A percentile compares a stretch with the other conserved stretches of the same genome.
These are phyloP conservation scores for Galerucella pusilla DNA, from an alignment of 2,888 invertebrate genomes.

Conservation along the genomic window DNA sequence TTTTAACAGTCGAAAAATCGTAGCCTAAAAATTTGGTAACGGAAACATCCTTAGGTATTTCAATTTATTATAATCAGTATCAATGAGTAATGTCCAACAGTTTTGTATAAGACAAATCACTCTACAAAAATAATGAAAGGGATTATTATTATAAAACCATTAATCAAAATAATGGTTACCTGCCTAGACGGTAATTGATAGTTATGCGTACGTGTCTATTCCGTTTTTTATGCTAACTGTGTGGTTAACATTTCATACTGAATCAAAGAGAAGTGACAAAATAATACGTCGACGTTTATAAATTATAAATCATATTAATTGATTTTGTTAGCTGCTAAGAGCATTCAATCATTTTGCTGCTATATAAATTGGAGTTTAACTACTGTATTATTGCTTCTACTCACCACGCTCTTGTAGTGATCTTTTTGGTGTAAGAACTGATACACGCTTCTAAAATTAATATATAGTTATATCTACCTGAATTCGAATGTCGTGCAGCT, in stretches of 20 bases:
- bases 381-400: neutral
- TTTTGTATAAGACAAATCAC: conserved; percentile 42
- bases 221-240: conserved; percentile 20
- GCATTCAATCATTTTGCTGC: neutral
- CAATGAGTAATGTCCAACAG: conserved; percentile 28
- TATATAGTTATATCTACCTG: neutral
- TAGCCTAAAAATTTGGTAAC: conserved; percentile 6
- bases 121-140: conserved; percentile 47
- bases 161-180: conserved; percentile 51
- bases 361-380: neutral
- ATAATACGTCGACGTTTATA: conserved; percentile 9
- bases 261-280: conserved; percentile 28
- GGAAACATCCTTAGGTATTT: conserved; percentile 1
- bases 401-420: neutral
- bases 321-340: neutral
- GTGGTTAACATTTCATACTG: conserved; percentile 20
- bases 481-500: neutral
- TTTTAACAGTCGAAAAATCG: neutral
- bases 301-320: conserved; percentile 7
- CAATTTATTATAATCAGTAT: conserved; percentile 23
- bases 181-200: conserved; percentile 44
- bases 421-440: neutral
- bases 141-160: conserved; percentile 51
- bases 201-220: conserved; percentile 28
- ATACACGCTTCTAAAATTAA: neutral